Conservation (phyloP, 1,140 invertebrate genomes). For the Papilio glaucus region DNA sequence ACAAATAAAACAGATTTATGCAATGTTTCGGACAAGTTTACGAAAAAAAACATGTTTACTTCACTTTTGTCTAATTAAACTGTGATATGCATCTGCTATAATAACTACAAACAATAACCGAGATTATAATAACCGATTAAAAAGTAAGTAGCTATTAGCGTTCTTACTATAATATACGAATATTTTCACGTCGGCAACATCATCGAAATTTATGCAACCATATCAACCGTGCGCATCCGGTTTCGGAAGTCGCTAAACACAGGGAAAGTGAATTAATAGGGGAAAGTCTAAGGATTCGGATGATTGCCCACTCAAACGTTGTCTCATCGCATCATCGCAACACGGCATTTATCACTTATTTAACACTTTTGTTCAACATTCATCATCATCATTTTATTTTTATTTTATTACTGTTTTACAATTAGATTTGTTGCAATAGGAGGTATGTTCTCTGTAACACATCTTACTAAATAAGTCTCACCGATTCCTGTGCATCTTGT, state of each 20-base stretch:
- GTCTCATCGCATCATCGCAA: constrained; percentile 41
- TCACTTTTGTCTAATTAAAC: background rate
- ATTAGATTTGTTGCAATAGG: too few species aligned
- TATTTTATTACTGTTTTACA: too few species aligned
- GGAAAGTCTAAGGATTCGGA: constrained; percentile 78
- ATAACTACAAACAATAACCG: background rate
- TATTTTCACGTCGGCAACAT: constrained; percentile 19
- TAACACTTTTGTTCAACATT: too few species aligned
- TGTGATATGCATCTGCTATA: background rate
- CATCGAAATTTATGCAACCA: constrained; percentile 48
- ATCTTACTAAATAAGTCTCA: too few species aligned
- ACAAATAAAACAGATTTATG: constrained; percentile 6
- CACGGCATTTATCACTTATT: background rate
- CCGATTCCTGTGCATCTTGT: too few species aligned
- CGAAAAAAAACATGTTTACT: background rate
- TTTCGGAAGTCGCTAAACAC: constrained; percentile 55
- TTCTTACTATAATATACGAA: too few species aligned
- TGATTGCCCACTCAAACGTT: constrained; percentile 60
- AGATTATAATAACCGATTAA: background rate
- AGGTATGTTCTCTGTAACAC: too few species aligned
- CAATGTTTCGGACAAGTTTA: background rate
- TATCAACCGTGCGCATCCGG: constrained; percentile 49
- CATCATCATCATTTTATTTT: too few species aligned
- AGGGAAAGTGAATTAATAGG: constrained; percentile 80
- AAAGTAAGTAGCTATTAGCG: background rate